Base-by-base conservation (phyloP, 64 coral and sea anemone genomes). In the Stichodactyla mertensii region DNA sequence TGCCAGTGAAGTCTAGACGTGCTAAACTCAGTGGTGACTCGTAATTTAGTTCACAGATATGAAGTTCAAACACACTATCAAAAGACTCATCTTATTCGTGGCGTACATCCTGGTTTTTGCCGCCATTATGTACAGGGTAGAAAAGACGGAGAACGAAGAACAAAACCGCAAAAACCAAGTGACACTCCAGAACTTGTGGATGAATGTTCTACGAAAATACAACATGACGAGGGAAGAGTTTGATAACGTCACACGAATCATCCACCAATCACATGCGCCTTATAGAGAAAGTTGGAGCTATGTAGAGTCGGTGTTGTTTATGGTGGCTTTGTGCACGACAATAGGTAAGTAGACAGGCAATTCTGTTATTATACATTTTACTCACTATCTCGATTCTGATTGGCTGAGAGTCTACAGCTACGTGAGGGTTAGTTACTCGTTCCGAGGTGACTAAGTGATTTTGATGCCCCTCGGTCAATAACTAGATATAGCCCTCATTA, bases 181-280 rank as follows among this genome's bases (percentile, higher is more conserved):
- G 69, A 31, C 8, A 74, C 10, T 74, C 8, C 78, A 81, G 53
- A 28, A 55, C 4, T 53, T 81, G 78, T 81, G 78, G 78, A 55
- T 20, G 53, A 53, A 13, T 36, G 23, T 85, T 6, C 14, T 16
- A 36, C 6, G 15, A 51, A 85, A 85, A 55, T 85, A 85, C 83
- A 85, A 85, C 52, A 58, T 85, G 83, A 85, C 83, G 56, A 36
- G 27, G 54, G 23, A 85, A 58, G 57, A 85, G 60, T 85, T 85
- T 85, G 53, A 58, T 18, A 64, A 85, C 31, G n/a, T 62, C 56
- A 85, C 83, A 24, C 15, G 56, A 22, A 23, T 45, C 27, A 55
- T 55, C 45, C 56, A 85, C 31, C 24, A 58, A 52, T 31, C 56
- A 58, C 83, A 61, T 20, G 10, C 20, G 12, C 55, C 57, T 13